Percentiles rank a stretch among this genome's conserved stretches.
phyloP scores from a whole-genome alignment of 2,888 invertebrate genomes.

The Horisme vitalbata region DNA sequence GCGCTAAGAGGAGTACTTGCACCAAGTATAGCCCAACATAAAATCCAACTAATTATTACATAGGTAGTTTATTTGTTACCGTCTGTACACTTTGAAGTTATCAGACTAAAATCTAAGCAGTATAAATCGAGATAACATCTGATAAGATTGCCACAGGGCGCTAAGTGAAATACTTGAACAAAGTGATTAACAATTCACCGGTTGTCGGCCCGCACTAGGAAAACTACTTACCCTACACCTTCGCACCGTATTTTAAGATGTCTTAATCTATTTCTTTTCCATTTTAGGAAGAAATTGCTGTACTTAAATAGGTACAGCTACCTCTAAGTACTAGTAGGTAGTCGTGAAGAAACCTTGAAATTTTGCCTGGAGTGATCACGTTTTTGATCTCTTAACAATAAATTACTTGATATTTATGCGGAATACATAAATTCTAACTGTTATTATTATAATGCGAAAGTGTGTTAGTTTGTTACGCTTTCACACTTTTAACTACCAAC shows the following conservation, averaged over 20 bases:
- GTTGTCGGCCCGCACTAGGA: slow-evolving; percentile 51
- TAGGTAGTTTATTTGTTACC: neutral
- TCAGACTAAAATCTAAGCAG: slow-evolving; percentile 47
- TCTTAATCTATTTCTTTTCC: slow-evolving; percentile 3
- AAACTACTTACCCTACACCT: slow-evolving; percentile 52
- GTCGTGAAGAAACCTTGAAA: too few species aligned
- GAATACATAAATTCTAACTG: too few species aligned
- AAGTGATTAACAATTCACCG: slow-evolving; percentile 74
- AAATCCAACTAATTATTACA: too few species aligned
- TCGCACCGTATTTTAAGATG: slow-evolving; percentile 28
- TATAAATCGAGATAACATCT: slow-evolving; percentile 60
- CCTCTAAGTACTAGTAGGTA: neutral
- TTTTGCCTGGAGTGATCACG: too few species aligned
- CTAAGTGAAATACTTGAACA: slow-evolving; percentile 72
- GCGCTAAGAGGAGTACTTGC: too few species aligned
- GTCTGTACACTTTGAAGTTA: slow-evolving; percentile 4
- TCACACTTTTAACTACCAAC: too few species aligned
- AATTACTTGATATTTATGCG: too few species aligned
- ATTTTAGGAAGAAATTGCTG: neutral
- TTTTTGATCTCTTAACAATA: too few species aligned
- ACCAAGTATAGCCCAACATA: too few species aligned
- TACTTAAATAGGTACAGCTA: neutral
- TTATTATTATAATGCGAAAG: too few species aligned
- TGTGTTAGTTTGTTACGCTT: too few species aligned
- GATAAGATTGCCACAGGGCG: slow-evolving; percentile 60